Conservation (phyloP, 23 tunicate genomes). For the Halocynthia roretzi region DNA sequence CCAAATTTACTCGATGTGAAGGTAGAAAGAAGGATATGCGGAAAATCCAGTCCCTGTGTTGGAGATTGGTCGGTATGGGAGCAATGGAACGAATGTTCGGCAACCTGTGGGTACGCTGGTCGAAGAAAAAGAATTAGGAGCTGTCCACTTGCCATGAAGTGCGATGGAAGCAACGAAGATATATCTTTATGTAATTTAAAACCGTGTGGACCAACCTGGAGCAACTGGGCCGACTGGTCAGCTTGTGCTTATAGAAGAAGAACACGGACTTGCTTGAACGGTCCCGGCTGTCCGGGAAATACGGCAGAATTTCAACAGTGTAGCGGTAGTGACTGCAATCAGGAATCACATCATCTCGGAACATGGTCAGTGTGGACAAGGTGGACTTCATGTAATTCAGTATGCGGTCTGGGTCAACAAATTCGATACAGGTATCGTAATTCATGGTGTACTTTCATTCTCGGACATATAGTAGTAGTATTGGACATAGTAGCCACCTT, state of each 20-base stretch:
- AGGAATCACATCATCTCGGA: background rate
- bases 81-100: slow-evolving; percentile 15
- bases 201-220: slow-evolving; percentile 13
- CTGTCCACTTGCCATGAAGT: background rate
- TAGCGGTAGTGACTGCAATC: background rate
- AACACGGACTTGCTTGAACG: slow-evolving; percentile 1
- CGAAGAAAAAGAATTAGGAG: background rate
- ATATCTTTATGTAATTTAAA: background rate
- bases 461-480: no score
- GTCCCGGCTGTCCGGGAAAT: background rate
- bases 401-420: slow-evolving; percentile 4
- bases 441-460: no score
- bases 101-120: slow-evolving; percentile 19
- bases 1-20: background rate
- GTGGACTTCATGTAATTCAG: slow-evolving; percentile 7
- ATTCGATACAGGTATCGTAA: slow-evolving; percentile 1
- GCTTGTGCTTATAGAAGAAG: slow-evolving; percentile 7
- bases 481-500: no score
- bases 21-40: slow-evolving; percentile 1
- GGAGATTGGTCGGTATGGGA: slow-evolving; percentile 16
- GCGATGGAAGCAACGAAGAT: background rate
- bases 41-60: background rate
- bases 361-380: slow-evolving; percentile 13
- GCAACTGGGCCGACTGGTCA: slow-evolving; percentile 21
- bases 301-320: slow-evolving; percentile 5